These are phyloP conservation scores for Dendroctonus valens DNA, from an alignment of 1,140 invertebrate species.

Conservation along the genomic window DNA sequence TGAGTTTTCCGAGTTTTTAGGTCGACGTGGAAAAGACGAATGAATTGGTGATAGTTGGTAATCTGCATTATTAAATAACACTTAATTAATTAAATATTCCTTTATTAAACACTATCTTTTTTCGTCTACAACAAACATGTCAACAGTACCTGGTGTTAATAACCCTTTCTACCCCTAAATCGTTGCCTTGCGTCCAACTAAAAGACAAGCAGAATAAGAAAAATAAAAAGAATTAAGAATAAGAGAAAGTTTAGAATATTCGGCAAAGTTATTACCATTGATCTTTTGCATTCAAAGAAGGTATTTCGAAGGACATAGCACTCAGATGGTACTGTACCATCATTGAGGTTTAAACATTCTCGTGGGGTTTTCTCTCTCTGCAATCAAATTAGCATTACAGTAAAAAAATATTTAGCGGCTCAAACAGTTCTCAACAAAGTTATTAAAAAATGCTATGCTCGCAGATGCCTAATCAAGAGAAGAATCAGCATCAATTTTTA, in stretches of 20 bases:
- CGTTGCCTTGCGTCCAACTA: constrained; percentile 74
- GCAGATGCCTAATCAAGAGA: too few species aligned
- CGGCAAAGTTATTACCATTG: constrained; percentile 62
- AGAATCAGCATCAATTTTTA: too few species aligned
- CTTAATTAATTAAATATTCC: too few species aligned
- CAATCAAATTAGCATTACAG: constrained; percentile 39
- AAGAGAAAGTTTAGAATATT: not conserved
- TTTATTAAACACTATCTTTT: too few species aligned
- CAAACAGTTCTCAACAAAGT: not conserved
- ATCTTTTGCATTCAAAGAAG: constrained; percentile 89
- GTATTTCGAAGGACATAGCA: constrained; percentile 67
- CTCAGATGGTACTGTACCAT: constrained; percentile 65
- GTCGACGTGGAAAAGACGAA: too few species aligned
- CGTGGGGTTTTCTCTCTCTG: constrained; percentile 73
- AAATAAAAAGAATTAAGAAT: too few species aligned
- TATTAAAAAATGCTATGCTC: too few species aligned
- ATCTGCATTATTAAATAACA: too few species aligned
- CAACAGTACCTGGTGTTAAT: constrained; percentile 51
- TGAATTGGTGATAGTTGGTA: too few species aligned
- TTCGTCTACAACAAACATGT: too few species aligned
- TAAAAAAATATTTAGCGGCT: not conserved
- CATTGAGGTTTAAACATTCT: constrained; percentile 65
- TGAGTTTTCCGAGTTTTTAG: too few species aligned
- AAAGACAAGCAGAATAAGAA: constrained; percentile 42
- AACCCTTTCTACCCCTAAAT: constrained; percentile 74